Percentiles rank a stretch among this genome's conserved stretches.
These are phyloP conservation scores for Spisula subtruncata DNA, from an alignment of 2,888 invertebrate species.

Conservation along the genomic window DNA sequence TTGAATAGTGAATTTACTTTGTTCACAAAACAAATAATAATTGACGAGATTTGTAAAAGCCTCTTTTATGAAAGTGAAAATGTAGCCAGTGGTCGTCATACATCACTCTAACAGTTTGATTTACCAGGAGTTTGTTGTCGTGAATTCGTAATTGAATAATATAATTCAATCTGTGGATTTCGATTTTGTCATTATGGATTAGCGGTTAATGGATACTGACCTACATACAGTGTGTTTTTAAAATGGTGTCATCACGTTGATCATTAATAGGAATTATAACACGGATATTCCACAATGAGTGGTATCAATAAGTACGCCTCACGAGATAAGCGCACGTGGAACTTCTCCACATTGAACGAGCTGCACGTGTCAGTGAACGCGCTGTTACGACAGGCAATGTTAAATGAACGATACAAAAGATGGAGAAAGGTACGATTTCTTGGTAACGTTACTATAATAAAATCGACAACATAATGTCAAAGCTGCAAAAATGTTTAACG, in stretches of 20 bases:
- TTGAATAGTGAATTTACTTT: constrained; percentile 33
- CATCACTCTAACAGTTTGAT: background rate
- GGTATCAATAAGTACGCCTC: background rate
- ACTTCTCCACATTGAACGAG: constrained; percentile 76
- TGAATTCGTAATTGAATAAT: background rate
- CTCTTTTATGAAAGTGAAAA: background rate
- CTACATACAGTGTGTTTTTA: background rate
- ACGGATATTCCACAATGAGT: background rate
- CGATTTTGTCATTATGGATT: background rate
- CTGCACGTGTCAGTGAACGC: constrained; percentile 78
- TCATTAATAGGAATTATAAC: background rate
- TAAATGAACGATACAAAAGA: constrained; percentile 80
- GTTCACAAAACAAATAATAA: background rate
- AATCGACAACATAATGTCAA: background rate
- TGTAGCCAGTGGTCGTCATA: background rate
- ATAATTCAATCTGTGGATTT: background rate
- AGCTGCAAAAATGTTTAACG: background rate
- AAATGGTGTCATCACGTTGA: background rate
- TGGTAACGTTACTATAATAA: constrained; percentile 22
- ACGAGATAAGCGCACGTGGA: constrained; percentile 69
- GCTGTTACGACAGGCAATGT: constrained; percentile 76
- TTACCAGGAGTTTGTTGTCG: background rate
- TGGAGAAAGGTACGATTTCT: constrained; percentile 79
- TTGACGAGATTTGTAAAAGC: background rate
- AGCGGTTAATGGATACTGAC: background rate